Conservation (phyloP, 1,140 invertebrate genomes). For the Zaprionus nigranus region DNA sequence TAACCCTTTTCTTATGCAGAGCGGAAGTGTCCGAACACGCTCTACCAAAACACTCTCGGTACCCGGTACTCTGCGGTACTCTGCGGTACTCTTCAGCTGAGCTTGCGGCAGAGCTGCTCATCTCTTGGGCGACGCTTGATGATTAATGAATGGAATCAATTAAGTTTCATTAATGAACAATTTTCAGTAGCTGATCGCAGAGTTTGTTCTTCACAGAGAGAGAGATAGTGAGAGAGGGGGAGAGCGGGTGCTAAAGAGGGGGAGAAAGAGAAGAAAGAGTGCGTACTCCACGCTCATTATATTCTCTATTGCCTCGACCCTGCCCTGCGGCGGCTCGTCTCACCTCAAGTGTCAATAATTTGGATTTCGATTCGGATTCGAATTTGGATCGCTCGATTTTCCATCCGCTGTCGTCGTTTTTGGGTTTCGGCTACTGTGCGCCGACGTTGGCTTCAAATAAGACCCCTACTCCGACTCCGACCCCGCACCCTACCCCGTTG, state of each 20-base stretch:
- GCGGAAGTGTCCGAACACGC: slow-evolving; percentile 48
- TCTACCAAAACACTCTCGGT: background rate
- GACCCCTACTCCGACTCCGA: background rate
- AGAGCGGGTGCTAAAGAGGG: slow-evolving; percentile 23
- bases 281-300: slow-evolving; percentile 1
- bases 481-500: background rate
- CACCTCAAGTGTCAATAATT: slow-evolving; percentile 83
- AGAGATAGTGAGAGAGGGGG: slow-evolving; percentile 26
- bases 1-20: slow-evolving; percentile 42
- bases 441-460: slow-evolving; percentile 11
- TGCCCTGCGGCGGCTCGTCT: slow-evolving; percentile 41
- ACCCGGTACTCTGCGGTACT: no score
- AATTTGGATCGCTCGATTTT: slow-evolving; percentile 21
- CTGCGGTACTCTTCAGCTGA: background rate
- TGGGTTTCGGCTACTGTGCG: slow-evolving; percentile 40
- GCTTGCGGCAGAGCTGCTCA: slow-evolving; percentile 14
- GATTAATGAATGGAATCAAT: slow-evolving; percentile 84
- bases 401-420: slow-evolving; percentile 25
- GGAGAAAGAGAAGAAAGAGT: slow-evolving; percentile 29
- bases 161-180: slow-evolving; percentile 84
- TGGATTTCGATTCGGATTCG: slow-evolving; percentile 56
- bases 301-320: slow-evolving; percentile 13
- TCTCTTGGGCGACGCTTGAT: slow-evolving; percentile 57
- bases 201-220: slow-evolving; percentile 15
- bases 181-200: slow-evolving; percentile 64